A percentile compares a stretch with the other conserved stretches of the same genome.
Conservation (phyloP, 1,140 invertebrate species). For the Ectropis grisescens region DNA sequence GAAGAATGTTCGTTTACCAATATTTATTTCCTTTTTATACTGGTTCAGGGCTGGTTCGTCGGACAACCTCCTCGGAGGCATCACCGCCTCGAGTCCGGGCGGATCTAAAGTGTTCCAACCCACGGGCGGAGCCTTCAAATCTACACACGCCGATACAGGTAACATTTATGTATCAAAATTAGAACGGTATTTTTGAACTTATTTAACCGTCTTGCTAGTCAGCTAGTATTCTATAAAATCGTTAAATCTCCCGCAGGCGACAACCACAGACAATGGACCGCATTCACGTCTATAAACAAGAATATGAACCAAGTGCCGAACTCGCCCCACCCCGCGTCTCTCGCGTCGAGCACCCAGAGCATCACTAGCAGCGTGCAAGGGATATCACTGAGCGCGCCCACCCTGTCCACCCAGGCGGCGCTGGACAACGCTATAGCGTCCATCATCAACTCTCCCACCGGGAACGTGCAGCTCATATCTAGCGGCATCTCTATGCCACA, state of each 20-base stretch:
- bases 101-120: constrained; percentile 88
- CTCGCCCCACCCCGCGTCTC: constrained; percentile 31
- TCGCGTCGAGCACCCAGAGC: constrained; percentile 29
- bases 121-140: constrained; percentile 89
- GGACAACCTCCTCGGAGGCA: constrained; percentile 57
- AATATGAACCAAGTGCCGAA: constrained; percentile 27
- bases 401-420: constrained; percentile 37
- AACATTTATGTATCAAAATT: too few relatives aligned
- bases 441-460: constrained; percentile 45
- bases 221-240: constrained; percentile 1
- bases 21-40: too few relatives aligned
- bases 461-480: constrained; percentile 46
- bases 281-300: constrained; percentile 40
- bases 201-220: too few relatives aligned
- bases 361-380: constrained; percentile 50
- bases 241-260: constrained; percentile 25
- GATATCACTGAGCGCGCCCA: constrained; percentile 40
- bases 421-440: constrained; percentile 49
- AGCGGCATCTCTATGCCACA: constrained; percentile 27
- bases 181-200: too few relatives aligned
- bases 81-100: constrained; percentile 76
- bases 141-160: constrained; percentile 75
- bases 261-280: constrained; percentile 47
- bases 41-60: constrained; percentile 71
- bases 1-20: too few relatives aligned